Evolutionary conservation across 2,888 invertebrate species (phyloP), one percentile per base, ranked within the genome.

Genomic region (Rosalia funebris): DNA sequence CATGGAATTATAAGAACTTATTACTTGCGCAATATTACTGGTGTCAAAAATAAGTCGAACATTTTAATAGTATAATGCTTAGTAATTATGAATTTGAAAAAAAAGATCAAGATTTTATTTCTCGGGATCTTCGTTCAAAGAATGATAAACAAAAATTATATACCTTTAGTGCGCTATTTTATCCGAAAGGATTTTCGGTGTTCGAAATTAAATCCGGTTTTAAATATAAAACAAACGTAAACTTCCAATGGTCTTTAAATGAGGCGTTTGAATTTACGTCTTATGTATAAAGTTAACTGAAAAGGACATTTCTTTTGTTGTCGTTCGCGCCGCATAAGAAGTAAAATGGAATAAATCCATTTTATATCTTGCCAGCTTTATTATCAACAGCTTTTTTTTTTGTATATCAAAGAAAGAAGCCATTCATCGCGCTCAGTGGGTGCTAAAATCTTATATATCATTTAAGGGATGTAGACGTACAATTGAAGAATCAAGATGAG

Each of bases 181-280:
- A 25, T 20, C 36, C 9, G 48, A 34, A 36, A 34, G 16, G 34
- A 14, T 36, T 48, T 48, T 36, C 16, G 48, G 12, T 16, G 34
- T 19, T 12, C 50, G 15, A 31, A 50, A 50, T 50, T 50, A 50
- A 50, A 50, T 39, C 39, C 39, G 39, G 39, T 20, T 50, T 50
- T 41, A 50, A 50, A 50, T 50, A 25, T 41, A 39, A 41, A 50
- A 25, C 53, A 53, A 53, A 39, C 53, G 12, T 31, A 31, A 50
- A 42, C 31, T 53, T 53, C 42, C 53, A 53, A 42, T 53, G 32
- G 53, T 42, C 53, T 31, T 42, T 31, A 42, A 42, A 53, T 42
- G 53, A 53, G 53, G 10, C 32, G 42, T 53, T 53, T 53, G 53
- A 53, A 53, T 53, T 53, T 53, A 53, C 42, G 41, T 42, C 42